These are phyloP conservation scores for Propsilocerus akamusi DNA, from an alignment of 1,140 invertebrate species.

Conservation along the genomic window DNA sequence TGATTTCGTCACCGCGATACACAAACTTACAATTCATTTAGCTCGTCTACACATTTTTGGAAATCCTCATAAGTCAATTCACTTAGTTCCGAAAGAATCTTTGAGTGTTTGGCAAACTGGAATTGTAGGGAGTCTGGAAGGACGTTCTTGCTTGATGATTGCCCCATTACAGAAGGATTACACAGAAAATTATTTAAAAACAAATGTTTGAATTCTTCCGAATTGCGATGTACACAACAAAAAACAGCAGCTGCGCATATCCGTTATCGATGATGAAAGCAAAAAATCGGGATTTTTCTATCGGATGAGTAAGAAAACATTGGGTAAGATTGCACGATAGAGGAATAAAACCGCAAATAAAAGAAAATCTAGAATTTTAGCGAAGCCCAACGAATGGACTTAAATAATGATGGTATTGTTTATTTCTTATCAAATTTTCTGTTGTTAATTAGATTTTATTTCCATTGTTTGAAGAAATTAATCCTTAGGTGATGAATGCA, in stretches of 20 bases:
- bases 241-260: too few relatives aligned
- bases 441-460: conserved; percentile 1
- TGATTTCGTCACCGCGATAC: neutral
- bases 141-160: conserved; percentile 8
- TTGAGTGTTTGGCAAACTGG: conserved; percentile 17
- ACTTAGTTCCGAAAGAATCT: conserved; percentile 24
- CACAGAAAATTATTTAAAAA: too few relatives aligned
- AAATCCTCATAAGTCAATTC: conserved; percentile 31
- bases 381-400: neutral
- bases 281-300: too few relatives aligned
- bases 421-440: neutral
- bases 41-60: conserved; percentile 24
- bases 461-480: neutral
- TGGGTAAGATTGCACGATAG: too few relatives aligned
- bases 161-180: conserved; percentile 9
- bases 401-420: neutral
- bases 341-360: neutral
- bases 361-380: neutral
- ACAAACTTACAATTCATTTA: conserved; percentile 28
- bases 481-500: too few relatives aligned
- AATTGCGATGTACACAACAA: too few relatives aligned
- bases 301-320: too few relatives aligned
- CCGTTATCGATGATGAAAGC: too few relatives aligned
- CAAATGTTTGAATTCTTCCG: too few relatives aligned
- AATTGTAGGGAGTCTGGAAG: conserved; percentile 13